phyloP scores from a whole-genome alignment of 2,113 vertebrate genomes.

The Eonycteris spelaea region DNA sequence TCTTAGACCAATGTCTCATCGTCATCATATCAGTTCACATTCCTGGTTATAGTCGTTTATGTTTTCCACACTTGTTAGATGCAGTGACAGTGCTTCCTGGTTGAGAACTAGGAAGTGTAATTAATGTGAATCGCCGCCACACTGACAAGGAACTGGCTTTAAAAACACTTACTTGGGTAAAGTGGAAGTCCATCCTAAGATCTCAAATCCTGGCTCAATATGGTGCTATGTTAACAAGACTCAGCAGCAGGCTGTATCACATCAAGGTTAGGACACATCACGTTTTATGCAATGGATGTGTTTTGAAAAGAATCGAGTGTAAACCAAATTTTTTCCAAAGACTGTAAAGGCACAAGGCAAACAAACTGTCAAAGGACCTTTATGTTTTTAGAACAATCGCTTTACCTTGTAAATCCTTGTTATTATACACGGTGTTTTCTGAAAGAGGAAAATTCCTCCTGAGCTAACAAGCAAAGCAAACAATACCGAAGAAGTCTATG shows the following conservation, averaged over 20 bases:
- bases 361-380: neutral
- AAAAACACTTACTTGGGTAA: neutral
- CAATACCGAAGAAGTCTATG: conserved; percentile 41
- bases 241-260: neutral
- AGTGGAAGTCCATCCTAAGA: neutral
- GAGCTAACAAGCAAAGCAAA: conserved; percentile 52
- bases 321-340: neutral
- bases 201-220: neutral
- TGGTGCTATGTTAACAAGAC: neutral
- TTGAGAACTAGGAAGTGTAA: neutral
- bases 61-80: neutral
- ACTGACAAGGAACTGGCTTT: neutral
- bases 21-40: rapidly evolving
- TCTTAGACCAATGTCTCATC: neutral
- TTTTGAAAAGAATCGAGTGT: neutral
- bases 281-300: neutral
- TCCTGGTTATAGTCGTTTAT: neutral
- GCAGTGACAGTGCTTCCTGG: neutral
- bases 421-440: neutral
- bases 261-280: neutral
- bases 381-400: conserved; percentile 15
- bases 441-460: neutral
- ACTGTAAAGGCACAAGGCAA: neutral
- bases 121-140: neutral
- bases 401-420: neutral